Evolutionary conservation across 2,113 vertebrate species (phyloP).

Genomic region (Bothrops jararaca): DNA sequence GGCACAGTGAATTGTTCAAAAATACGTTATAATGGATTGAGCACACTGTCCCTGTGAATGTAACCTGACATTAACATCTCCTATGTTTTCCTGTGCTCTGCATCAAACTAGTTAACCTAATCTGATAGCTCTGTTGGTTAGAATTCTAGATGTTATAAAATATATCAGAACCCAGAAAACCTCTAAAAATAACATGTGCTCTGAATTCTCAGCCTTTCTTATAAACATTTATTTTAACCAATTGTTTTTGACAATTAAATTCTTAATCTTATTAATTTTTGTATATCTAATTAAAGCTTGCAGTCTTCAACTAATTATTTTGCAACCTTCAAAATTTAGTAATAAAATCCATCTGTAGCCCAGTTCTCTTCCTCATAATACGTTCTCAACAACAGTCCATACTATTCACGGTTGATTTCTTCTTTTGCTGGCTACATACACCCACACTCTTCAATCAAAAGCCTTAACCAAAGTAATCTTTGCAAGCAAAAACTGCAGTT

Average conservation of each 20-base stretch:
- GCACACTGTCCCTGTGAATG: not conserved
- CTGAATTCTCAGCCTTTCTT: not conserved
- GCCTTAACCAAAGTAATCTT: not conserved
- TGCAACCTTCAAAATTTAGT: not conserved
- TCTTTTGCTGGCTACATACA: not conserved
- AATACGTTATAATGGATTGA: not conserved
- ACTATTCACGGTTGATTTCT: not conserved
- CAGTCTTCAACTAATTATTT: not conserved
- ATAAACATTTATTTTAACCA: not conserved
- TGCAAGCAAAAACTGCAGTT: not conserved
- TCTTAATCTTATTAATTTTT: not conserved
- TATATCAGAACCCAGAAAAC: not conserved
- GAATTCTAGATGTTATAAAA: too few species aligned
- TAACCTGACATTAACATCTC: not conserved
- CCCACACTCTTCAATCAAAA: too few species aligned
- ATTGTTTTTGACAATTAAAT: not conserved
- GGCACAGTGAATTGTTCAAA: not conserved
- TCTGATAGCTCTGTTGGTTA: too few species aligned
- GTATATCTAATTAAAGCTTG: not conserved
- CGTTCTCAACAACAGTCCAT: not conserved
- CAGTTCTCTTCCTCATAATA: too few species aligned
- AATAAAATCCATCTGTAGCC: not conserved
- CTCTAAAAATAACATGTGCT: not conserved
- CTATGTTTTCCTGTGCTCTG: not conserved
- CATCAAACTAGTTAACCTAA: too few species aligned